Conservation (phyloP, 2,888 invertebrate species). For the Itoplectis maculator region DNA sequence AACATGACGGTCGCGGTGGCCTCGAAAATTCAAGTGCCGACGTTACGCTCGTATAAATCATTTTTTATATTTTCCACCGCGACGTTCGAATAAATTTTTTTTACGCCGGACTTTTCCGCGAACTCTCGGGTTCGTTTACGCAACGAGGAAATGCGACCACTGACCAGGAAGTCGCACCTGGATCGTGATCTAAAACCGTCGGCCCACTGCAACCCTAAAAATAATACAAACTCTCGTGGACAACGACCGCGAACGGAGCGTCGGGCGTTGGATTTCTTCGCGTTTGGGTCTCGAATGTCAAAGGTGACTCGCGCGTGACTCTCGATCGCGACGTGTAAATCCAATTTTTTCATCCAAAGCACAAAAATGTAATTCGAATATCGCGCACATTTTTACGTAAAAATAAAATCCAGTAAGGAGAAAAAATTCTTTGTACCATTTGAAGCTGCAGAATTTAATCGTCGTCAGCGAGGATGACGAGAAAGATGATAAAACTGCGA, state of each 20-base stretch:
- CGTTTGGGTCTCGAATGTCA: conserved; percentile 8
- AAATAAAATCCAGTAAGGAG: neutral
- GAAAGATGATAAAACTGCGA: neutral
- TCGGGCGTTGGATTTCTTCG: conserved; percentile 12
- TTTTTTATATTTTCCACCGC: neutral
- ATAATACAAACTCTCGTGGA: conserved; percentile 17
- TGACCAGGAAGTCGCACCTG: conserved; percentile 27
- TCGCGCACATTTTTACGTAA: no score
- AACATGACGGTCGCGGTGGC: neutral
- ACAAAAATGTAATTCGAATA: no score
- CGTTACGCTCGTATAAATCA: neutral
- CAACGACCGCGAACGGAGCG: conserved; percentile 7
- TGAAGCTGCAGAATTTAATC: neutral
- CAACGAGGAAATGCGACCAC: conserved; percentile 17
- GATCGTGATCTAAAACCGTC: conserved; percentile 36
- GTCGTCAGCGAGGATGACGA: neutral
- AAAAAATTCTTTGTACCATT: neutral
- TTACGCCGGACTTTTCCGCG: neutral
- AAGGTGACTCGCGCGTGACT: neutral
- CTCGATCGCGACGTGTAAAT: neutral
- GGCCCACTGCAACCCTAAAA: conserved; percentile 6
- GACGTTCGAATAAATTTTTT: neutral
- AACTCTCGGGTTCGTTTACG: conserved; percentile 5
- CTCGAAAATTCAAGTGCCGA: neutral
- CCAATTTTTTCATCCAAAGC: neutral